A percentile compares a stretch with the other conserved stretches of the same genome.
Conservation (phyloP, 2,113 vertebrate species). For the Spea bombifrons region DNA sequence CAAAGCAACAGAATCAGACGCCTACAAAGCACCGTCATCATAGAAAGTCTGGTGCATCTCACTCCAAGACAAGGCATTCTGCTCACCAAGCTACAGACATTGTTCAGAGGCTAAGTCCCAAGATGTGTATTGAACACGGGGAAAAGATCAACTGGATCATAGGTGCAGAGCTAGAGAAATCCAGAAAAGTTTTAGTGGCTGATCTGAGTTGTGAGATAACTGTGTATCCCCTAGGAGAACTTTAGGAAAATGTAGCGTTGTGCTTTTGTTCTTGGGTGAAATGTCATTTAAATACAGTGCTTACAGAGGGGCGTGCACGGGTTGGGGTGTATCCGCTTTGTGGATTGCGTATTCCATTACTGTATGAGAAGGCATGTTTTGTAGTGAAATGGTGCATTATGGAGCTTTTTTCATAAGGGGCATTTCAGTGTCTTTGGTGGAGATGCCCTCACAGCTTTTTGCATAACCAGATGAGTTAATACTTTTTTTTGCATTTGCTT, state of each 20-base stretch:
- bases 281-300: no score
- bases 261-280: no score
- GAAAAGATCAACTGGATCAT: slow-evolving; percentile 95
- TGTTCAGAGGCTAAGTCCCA: slow-evolving; percentile 52
- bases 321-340: no score
- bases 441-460: no score
- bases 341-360: no score
- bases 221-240: slow-evolving; percentile 69
- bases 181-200: slow-evolving; percentile 77
- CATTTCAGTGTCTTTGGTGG: no score
- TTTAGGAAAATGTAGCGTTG: slow-evolving; percentile 42
- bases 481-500: no score
- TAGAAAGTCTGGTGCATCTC: slow-evolving; percentile 58
- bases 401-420: no score
- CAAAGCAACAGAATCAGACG: slow-evolving; percentile 66
- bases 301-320: no score
- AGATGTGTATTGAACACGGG: slow-evolving; percentile 76
- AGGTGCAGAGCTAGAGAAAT: slow-evolving; percentile 72
- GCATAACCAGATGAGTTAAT: no score
- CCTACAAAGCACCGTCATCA: slow-evolving; percentile 59
- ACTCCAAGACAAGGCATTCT: slow-evolving; percentile 50
- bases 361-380: no score
- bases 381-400: no score
- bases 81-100: slow-evolving; percentile 45
- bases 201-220: slow-evolving; percentile 80